phyloP scores from a whole-genome alignment of 2,888 invertebrate genomes.

The Ellobium chinense region DNA sequence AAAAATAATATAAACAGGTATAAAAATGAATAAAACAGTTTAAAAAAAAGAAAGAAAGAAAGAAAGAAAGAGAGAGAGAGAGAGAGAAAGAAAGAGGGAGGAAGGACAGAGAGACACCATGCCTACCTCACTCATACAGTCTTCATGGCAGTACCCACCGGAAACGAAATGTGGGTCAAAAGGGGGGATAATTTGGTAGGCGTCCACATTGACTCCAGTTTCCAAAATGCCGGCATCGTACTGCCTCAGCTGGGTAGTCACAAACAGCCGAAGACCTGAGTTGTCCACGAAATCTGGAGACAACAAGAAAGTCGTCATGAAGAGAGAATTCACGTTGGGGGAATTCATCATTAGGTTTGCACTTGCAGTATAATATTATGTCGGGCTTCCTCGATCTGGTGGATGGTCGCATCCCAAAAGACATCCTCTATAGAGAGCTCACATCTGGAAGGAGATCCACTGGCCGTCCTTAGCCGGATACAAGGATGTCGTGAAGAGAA shows the following conservation, averaged over 20 bases:
- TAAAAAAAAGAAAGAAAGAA: background rate
- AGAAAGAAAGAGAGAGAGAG: background rate
- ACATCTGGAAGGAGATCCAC: too few species aligned
- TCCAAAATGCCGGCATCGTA: conserved; percentile 15
- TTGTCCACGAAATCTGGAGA: conserved; percentile 32
- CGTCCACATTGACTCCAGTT: background rate
- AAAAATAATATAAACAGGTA: background rate
- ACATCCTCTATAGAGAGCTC: too few species aligned
- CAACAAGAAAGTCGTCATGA: too few species aligned
- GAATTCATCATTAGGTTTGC: too few species aligned
- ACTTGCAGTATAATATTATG: too few species aligned
- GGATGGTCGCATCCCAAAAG: too few species aligned
- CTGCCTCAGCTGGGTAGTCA: conserved; percentile 20
- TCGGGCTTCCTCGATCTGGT: too few species aligned
- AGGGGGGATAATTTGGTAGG: conserved; percentile 28
- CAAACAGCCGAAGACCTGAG: conserved; percentile 13
- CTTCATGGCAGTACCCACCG: background rate
- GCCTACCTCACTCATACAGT: conserved; percentile 18
- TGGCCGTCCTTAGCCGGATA: too few species aligned
- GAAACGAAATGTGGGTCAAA: conserved; percentile 4
- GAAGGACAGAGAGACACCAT: too few species aligned
- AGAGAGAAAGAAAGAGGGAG: background rate
- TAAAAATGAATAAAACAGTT: too few species aligned
- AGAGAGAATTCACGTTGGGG: too few species aligned
- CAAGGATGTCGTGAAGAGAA: too few species aligned